phyloP scores from a whole-genome alignment of 2,797 vertebrate species.

The Lacerta viridis region DNA sequence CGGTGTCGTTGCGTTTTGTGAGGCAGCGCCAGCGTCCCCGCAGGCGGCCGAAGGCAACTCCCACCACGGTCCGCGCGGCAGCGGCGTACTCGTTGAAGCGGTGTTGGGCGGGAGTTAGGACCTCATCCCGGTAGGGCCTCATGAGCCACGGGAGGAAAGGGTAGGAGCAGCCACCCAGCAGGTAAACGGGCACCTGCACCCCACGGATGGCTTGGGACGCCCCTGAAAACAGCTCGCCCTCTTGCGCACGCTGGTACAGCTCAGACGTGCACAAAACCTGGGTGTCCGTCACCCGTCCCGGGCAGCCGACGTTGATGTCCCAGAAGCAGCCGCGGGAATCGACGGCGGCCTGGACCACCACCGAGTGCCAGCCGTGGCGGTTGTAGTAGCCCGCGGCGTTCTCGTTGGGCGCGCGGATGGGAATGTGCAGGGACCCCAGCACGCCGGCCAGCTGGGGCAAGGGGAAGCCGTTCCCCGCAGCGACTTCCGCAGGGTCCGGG shows the following conservation, averaged over 20 bases:
- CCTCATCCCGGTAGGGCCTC: conserved; percentile 65
- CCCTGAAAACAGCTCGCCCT: conserved; percentile 75
- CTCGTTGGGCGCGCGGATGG: conserved; percentile 79
- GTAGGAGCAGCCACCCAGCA: conserved; percentile 82
- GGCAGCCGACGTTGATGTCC: conserved; percentile 86
- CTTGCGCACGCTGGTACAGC: conserved; percentile 76
- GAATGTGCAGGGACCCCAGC: conserved; percentile 82
- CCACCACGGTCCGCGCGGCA: conserved; percentile 65
- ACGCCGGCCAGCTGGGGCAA: conserved; percentile 83
- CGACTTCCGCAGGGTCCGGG: not conserved
- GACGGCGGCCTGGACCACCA: conserved; percentile 80
- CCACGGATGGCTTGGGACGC: conserved; percentile 39
- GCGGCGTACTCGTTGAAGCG: conserved; percentile 74
- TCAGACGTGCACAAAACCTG: conserved; percentile 80
- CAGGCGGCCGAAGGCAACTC: conserved; percentile 79
- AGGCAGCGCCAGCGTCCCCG: conserved; percentile 83
- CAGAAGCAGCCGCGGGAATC: conserved; percentile 84
- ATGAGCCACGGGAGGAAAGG: conserved; percentile 83
- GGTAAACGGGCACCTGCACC: conserved; percentile 54
- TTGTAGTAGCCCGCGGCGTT: conserved; percentile 78
- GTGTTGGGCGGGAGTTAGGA: conserved; percentile 54
- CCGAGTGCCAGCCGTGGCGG: conserved; percentile 81
- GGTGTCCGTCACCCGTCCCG: conserved; percentile 81
- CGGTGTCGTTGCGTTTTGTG: conserved; percentile 83
- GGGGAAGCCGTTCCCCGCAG: conserved; percentile 48